Evolutionary conservation across 2,888 invertebrate species (phyloP), one percentile per base, ranked within the genome.

Genomic region (Flexamia atlantica): DNA sequence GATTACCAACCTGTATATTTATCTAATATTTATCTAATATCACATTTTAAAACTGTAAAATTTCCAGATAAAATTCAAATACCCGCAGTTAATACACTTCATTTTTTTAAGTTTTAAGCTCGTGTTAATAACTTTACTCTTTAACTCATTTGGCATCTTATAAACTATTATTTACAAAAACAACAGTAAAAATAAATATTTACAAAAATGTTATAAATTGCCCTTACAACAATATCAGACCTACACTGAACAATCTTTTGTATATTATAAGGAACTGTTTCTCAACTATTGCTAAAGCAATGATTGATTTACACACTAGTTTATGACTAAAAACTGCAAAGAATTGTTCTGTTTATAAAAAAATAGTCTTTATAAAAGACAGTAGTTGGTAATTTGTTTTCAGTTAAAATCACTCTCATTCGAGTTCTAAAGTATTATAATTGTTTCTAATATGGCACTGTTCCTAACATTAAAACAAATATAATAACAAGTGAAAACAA

Each of bases 281-380:
- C 17, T 57, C 25, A n/a, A 10, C n/a, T 57, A 79, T 53, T n/a
- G 20, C 57, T 53, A 79, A 30, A 50, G 30, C 36, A 36, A 23
- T 9, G 40, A 46, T 25, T 76, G 46, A 40, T 70, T 46, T 28
- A 76, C 50, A 36, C 76, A n/a, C 50, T 79, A 46, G 36, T 79
- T 53, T 79, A 57, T 9, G 40, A 28, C n/a, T 17, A 50, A 30
- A 25, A 46, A 57, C 30, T 79, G 57, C 57, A 30, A 57, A 32
- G 42, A 76, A 76, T 9, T 17, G 36, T 79, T 28, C 5, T n/a
- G 40, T 23, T 72, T 72, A 42, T 79, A 79, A 57, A 28, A 57
- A 68, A 36, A 23, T 23, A 20, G 72, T 79, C 79, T 79, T 79
- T 79, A 79, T 79, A 79, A 79, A 79, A 79, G 79, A 79, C 79